phyloP scores from a whole-genome alignment of 2,888 invertebrate species.

The Monochamus alternatus region DNA sequence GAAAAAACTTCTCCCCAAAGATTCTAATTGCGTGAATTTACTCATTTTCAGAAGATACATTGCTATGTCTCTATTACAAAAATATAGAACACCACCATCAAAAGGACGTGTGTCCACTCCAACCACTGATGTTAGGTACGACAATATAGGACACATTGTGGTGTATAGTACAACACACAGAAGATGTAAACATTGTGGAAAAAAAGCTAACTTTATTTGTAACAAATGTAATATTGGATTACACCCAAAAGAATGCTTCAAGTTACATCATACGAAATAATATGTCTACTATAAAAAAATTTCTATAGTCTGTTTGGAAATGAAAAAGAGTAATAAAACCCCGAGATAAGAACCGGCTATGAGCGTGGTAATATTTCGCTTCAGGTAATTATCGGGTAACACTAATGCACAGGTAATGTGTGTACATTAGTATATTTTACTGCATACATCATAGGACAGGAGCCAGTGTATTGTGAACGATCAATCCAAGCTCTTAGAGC shows the following conservation, averaged over 20 bases:
- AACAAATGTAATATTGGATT: conserved; percentile 8
- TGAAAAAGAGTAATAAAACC: no score
- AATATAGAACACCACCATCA: conserved; percentile 6
- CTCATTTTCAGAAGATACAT: no score
- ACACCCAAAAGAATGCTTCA: conserved; percentile 2
- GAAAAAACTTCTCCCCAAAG: background rate
- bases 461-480: no score
- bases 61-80: no score
- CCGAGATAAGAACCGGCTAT: no score
- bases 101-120: conserved; percentile 5
- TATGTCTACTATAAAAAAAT: background rate
- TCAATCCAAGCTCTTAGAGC: no score
- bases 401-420: no score
- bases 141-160: background rate
- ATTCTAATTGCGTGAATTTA: background rate
- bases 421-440: no score
- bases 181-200: background rate
- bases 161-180: background rate
- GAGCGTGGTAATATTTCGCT: no score
- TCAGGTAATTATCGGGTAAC: no score
- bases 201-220: conserved; percentile 3
- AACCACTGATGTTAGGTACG: background rate
- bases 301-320: no score
- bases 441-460: no score
- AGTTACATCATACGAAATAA: background rate